Base-by-base conservation (phyloP, 2,797 vertebrate species). In the Phoeniculus purpureus region DNA sequence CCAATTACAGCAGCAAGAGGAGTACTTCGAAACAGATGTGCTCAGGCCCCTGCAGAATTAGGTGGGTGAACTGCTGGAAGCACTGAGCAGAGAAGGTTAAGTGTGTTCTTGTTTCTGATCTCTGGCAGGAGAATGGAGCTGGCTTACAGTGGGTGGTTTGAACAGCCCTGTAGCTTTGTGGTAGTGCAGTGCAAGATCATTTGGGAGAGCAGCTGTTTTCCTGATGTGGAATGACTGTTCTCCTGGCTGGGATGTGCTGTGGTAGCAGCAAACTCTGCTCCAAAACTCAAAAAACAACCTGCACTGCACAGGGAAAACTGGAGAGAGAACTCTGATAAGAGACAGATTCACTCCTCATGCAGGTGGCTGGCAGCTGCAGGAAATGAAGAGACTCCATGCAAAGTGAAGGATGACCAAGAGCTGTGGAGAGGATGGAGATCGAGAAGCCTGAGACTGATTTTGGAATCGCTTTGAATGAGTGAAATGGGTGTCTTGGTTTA, bases 21-120 rank as follows among this genome's bases (percentile, higher is more conserved):
- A 91, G 59, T 87, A 18, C 86, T 94, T 83, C 1, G 9, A 94
- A 96, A 83, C 96, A 97, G 95, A 97, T 95, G 95, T 95, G 85
- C 78, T 61, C 62, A 90, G 79, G 51, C 29, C 75, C 47, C 81
- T 50, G 73, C 81, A 18, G 77, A 87, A 81, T 0, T 23, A n/a
- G 54, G 31, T 0, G 9, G 52, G 58, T 2, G 3, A 82, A 45
- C 58, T 58, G 77, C 65, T 89, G 67, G 72, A 74, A 93, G 90
- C 62, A 70, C n/a, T 6, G 20, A 79, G 37, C 5, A 10, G 68
- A 64, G 68, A 81, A 85, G 48, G 60, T 90, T 8, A 6, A 94
- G 83, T 17, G 31, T 56, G 45, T 29, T 93, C 89, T 79, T 81
- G 73, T 71, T 91, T 93, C 91, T 86, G 83, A 92, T 96, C 90